A percentile compares a stretch with the other conserved stretches of the same genome.
phyloP scores from a whole-genome alignment of 2,888 invertebrate genomes.

The Caenorhabditis wallacei region DNA sequence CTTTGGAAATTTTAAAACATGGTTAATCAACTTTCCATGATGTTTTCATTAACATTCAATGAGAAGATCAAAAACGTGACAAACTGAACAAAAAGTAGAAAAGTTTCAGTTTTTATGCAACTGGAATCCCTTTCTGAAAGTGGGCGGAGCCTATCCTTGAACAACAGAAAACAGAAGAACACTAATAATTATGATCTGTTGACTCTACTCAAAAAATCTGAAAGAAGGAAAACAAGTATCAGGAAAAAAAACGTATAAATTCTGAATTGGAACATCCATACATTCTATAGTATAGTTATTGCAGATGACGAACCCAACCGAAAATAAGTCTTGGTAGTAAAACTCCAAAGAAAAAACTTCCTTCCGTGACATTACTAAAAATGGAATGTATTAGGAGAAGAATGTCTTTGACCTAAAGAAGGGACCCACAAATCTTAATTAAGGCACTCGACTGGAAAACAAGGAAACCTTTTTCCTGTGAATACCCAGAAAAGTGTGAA shows the following conservation, averaged over 20 bases:
- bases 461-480: slow-evolving; percentile 26
- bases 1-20: slow-evolving; percentile 17
- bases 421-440: slow-evolving; percentile 22
- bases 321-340: too few species aligned
- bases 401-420: slow-evolving; percentile 24
- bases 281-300: neutral
- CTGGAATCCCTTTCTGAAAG: too few species aligned
- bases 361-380: slow-evolving; percentile 18
- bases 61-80: slow-evolving; percentile 43
- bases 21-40: neutral
- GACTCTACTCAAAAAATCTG: neutral
- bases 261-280: slow-evolving; percentile 9
- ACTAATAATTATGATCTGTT: neutral
- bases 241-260: neutral
- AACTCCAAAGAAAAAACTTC: neutral
- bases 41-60: slow-evolving; percentile 50
- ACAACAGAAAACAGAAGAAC: neutral
- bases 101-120: too few species aligned
- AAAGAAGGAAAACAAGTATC: neutral
- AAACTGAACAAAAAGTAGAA: slow-evolving; percentile 12
- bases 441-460: slow-evolving; percentile 41
- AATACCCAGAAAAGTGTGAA: slow-evolving; percentile 10
- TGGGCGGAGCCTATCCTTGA: neutral
- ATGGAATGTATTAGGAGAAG: slow-evolving; percentile 2
- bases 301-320: neutral